Evolutionary conservation across 2,888 invertebrate genomes (phyloP).

Genomic region (Caenorhabditis virilis): DNA sequence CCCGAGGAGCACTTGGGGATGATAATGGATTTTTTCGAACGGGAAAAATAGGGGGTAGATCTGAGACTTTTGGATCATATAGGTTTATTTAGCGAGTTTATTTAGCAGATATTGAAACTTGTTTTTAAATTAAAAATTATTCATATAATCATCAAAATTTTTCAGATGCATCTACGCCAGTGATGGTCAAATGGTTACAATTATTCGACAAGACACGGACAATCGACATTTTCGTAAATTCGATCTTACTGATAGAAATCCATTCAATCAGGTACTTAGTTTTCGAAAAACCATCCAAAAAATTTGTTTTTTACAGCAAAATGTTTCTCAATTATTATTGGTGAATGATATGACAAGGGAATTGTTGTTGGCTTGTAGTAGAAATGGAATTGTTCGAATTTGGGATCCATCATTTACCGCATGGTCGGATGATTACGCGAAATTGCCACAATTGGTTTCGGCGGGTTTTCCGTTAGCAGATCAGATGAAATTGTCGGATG

Average conservation of each 20-base stretch:
- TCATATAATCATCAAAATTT: not conserved
- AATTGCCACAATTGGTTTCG: conserved; percentile 22
- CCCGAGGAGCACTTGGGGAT: no score
- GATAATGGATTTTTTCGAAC: no score
- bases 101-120: no score
- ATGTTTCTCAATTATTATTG: conserved; percentile 52
- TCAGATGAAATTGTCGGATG: conserved; percentile 29
- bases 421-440: conserved; percentile 53
- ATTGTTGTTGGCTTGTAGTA: conserved; percentile 58
- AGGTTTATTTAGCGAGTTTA: no score
- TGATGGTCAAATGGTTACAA: conserved; percentile 23
- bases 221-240: conserved; percentile 27
- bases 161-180: conserved; percentile 32
- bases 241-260: conserved; percentile 38
- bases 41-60: no score
- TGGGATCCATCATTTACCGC: conserved; percentile 61
- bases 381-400: conserved; percentile 40
- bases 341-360: conserved; percentile 62
- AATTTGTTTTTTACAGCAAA: conserved; percentile 44
- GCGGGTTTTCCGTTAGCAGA: conserved; percentile 16
- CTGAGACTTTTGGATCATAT: no score
- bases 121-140: not conserved
- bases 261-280: conserved; percentile 34
- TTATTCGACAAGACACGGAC: conserved; percentile 31
- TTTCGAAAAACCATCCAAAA: not conserved